Evolutionary conservation across 2,888 invertebrate genomes (phyloP).

Genomic region (Agonopterix subpropinquella): DNA sequence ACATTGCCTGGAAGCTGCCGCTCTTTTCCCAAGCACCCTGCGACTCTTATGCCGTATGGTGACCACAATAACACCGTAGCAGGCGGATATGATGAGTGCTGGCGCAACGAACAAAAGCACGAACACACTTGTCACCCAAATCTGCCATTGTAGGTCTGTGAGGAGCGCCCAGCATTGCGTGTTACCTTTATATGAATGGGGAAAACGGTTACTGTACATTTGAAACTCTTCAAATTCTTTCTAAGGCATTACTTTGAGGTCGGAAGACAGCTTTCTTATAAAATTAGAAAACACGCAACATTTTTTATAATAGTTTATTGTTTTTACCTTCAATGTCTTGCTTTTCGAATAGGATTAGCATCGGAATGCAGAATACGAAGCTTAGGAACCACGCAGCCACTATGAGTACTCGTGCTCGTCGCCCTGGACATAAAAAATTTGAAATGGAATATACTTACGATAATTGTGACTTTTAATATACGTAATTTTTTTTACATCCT

Average conservation of each 20-base stretch:
- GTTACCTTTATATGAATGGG: background rate
- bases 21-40: conserved; percentile 64
- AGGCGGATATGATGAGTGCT: conserved; percentile 90
- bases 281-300: too few species aligned
- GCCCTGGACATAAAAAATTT: conserved; percentile 75
- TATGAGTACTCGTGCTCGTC: conserved; percentile 86
- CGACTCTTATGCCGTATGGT: conserved; percentile 92
- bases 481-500: too few species aligned
- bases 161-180: conserved; percentile 94
- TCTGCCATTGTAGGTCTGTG: conserved; percentile 83
- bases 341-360: conserved; percentile 79
- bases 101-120: conserved; percentile 89
- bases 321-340: conserved; percentile 58
- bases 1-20: conserved; percentile 60
- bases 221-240: too few species aligned
- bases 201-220: conserved; percentile 2
- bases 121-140: conserved; percentile 92
- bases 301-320: too few species aligned
- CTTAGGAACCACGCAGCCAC: conserved; percentile 89
- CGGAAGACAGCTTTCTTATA: too few species aligned
- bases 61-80: conserved; percentile 92
- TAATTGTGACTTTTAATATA: too few species aligned
- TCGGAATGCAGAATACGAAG: conserved; percentile 88
- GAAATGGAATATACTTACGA: too few species aligned
- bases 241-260: too few species aligned